Evolutionary conservation across 2,113 vertebrate genomes (phyloP).

Genomic region (Tupaia tana): DNA sequence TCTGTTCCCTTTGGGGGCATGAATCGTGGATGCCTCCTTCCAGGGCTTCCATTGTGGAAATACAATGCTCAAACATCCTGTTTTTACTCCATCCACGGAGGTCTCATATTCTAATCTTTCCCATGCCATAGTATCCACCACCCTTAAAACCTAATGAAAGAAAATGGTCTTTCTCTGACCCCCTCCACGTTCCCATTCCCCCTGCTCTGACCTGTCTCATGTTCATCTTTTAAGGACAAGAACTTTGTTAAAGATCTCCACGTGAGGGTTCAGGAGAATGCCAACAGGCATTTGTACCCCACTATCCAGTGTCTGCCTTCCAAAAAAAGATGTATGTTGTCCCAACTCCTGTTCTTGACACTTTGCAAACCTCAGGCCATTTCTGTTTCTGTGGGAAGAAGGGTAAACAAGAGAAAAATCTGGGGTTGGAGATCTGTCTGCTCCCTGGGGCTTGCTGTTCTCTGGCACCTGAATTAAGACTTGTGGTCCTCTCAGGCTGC

Average conservation of each 20-base stretch:
- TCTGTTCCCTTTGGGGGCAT: not conserved
- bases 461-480: not conserved
- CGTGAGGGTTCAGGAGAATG: not conserved
- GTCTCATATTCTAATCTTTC: not conserved
- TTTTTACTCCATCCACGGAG: not conserved
- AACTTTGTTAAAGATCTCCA: not conserved
- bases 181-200: not conserved
- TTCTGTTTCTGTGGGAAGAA: not conserved
- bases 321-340: not conserved
- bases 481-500: not conserved
- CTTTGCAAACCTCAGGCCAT: not conserved
- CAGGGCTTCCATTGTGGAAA: not conserved
- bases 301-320: not conserved
- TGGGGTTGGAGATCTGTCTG: not conserved
- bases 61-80: not conserved
- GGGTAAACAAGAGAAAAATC: not conserved
- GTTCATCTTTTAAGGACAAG: not conserved
- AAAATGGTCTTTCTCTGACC: not conserved
- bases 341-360: not conserved
- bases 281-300: not conserved
- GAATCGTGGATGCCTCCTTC: not conserved
- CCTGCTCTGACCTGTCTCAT: not conserved
- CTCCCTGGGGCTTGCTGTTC: not conserved
- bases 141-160: conserved; percentile 14
- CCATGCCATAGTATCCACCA: not conserved